Evolutionary conservation across 2,888 invertebrate genomes (phyloP).

Genomic region (Callosobruchus maculatus): DNA sequence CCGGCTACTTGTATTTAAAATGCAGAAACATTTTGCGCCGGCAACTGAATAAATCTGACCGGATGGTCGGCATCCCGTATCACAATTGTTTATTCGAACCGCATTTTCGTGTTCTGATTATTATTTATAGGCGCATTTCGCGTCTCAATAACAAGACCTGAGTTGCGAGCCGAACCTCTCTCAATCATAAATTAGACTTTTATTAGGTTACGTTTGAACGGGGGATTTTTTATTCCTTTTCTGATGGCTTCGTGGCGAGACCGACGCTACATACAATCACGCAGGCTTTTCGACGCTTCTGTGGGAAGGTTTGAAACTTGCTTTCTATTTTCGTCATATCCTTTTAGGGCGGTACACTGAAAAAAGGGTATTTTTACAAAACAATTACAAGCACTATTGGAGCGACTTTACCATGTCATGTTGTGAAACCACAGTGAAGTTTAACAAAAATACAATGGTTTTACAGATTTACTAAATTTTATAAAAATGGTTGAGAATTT

Average conservation of each 20-base stretch:
- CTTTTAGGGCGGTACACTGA: too few relatives aligned
- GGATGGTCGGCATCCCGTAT: conserved; percentile 2
- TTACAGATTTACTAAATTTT: too few relatives aligned
- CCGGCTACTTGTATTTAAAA: conserved; percentile 9
- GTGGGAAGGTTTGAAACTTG: not conserved
- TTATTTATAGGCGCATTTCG: conserved; percentile 9
- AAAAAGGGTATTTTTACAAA: too few relatives aligned
- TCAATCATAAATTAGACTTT: not conserved
- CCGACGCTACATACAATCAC: not conserved
- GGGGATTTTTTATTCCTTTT: not conserved
- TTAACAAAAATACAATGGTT: too few relatives aligned
- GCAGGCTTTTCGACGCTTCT: not conserved
- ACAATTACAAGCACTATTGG: too few relatives aligned
- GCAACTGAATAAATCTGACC: conserved; percentile 6
- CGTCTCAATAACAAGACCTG: conserved; percentile 4
- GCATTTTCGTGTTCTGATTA: conserved; percentile 9
- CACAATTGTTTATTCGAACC: conserved; percentile 10
- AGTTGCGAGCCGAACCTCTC: conserved; percentile 1
- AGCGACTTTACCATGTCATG: too few relatives aligned
- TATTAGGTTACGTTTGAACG: not conserved
- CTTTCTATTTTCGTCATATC: too few relatives aligned
- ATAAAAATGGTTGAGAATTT: too few relatives aligned
- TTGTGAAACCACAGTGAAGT: too few relatives aligned
- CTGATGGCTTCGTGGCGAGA: not conserved
- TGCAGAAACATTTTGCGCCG: conserved; percentile 7